A percentile compares a stretch with the other conserved stretches of the same genome.
phyloP scores from a whole-genome alignment of 2,113 vertebrate genomes.

The Chlorodrepanis virens region DNA sequence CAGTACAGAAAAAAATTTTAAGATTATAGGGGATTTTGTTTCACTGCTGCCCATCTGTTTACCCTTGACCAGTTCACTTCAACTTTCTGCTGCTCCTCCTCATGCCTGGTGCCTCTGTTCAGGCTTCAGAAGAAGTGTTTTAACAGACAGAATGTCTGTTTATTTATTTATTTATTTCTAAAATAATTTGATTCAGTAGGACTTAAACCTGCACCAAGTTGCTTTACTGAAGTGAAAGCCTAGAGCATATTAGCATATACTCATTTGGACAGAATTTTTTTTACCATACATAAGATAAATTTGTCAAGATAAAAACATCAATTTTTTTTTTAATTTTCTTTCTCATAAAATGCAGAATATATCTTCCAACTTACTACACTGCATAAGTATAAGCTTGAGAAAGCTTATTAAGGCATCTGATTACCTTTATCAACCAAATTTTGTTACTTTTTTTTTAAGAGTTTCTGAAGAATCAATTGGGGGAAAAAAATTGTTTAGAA shows the following conservation, averaged over 20 bases:
- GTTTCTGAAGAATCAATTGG: not conserved
- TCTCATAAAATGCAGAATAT: not conserved
- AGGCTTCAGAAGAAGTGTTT: not conserved
- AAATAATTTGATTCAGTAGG: not conserved
- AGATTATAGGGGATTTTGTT: not conserved
- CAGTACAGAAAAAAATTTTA: not conserved
- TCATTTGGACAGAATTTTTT: not conserved
- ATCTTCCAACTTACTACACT: not conserved
- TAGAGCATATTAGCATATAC: not conserved
- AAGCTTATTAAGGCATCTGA: not conserved
- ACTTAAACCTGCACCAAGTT: not conserved
- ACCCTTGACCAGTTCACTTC: not conserved
- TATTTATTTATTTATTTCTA: not conserved
- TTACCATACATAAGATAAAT: not conserved
- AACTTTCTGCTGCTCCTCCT: not conserved
- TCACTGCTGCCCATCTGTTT: not conserved
- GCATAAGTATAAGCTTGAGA: not conserved
- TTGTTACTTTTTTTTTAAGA: not conserved
- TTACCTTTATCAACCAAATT: not conserved
- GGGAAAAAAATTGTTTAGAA: not conserved
- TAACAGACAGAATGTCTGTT: not conserved
- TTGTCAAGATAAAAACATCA: not conserved
- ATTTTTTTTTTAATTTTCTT: not conserved
- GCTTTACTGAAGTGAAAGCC: not conserved
- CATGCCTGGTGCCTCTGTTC: not conserved